Evolutionary conservation across 64 coral and sea anemone genomes (phyloP), one percentile per base, ranked within the genome.

Genomic region (Porites lutea): DNA sequence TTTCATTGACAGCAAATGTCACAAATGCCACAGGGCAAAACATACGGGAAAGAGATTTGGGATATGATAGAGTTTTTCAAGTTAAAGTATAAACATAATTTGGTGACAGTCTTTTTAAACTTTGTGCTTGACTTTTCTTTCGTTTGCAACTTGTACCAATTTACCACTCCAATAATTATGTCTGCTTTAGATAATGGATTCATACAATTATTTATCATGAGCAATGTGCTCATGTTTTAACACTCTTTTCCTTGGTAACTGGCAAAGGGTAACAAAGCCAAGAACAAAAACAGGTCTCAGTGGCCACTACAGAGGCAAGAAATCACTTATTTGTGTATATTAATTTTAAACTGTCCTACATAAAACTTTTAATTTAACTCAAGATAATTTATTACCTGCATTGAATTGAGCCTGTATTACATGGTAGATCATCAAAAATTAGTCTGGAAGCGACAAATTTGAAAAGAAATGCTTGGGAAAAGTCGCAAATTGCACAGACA

Each of bases 341-440:
- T 48, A 49, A 43, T 43, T 63, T 84, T 48, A 68, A 50, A 51
- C 19, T 68, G 46, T 84, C 10, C 63, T 50, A 84, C 61, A 84
- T 84, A 65, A 83, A 84, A 84, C 14, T 51, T 37, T 37, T 37
- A 37, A 37, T 37, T 68, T 22, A 84, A 69, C 81, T 68, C 65
- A 22, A 68, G 81, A 84, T 68, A 68, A 84, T 84, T 80, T 65
- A 84, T 21, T 69, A 63, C 81, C 61, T 52, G 58, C 18, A 62
- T 21, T 46, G 63, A 20, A 68, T 84, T 84, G 13, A 84, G 9
- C 62, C 62, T 83, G 63, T n/a, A 50, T 68, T 22, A 84, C 11
- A 14, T 68, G 59, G 51, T 47, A 18, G 10, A 60, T 37, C 27
- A 37, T 37, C 27, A 66, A 66, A 61, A 19, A 48, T 43, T 82